Conservation (phyloP, 2,797 vertebrate genomes). For the Anguilla obscura region DNA sequence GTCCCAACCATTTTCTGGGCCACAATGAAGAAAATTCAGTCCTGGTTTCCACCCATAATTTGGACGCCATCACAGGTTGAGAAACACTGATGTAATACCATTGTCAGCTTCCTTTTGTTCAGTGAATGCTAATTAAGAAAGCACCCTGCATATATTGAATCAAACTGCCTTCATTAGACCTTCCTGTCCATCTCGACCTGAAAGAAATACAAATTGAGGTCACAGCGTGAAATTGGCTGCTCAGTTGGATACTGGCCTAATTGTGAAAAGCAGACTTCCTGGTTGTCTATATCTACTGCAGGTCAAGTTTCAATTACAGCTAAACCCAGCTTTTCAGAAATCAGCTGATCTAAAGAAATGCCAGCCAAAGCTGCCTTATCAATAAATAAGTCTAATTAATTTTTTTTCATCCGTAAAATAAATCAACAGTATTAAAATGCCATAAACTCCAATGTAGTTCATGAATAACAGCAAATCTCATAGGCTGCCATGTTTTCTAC, state of each 20-base stretch:
- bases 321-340: neutral
- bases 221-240: neutral
- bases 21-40: neutral
- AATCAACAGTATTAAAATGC: neutral
- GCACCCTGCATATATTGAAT: neutral
- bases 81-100: neutral
- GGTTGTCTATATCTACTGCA: neutral
- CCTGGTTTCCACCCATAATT: neutral
- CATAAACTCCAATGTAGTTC: neutral
- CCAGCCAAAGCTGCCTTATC: neutral
- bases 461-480: neutral
- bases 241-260: neutral
- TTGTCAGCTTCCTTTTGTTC: neutral
- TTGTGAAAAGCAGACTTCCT: constrained; percentile 5
- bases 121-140: neutral
- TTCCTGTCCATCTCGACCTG: neutral
- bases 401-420: neutral
- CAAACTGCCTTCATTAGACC: neutral
- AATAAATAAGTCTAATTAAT: neutral
- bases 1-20: neutral
- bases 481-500: neutral
- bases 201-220: neutral
- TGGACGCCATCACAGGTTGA: neutral
- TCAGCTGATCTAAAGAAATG: neutral
- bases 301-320: neutral